phyloP scores from a whole-genome alignment of 2,113 vertebrate genomes.

The Sylvia atricapilla region DNA sequence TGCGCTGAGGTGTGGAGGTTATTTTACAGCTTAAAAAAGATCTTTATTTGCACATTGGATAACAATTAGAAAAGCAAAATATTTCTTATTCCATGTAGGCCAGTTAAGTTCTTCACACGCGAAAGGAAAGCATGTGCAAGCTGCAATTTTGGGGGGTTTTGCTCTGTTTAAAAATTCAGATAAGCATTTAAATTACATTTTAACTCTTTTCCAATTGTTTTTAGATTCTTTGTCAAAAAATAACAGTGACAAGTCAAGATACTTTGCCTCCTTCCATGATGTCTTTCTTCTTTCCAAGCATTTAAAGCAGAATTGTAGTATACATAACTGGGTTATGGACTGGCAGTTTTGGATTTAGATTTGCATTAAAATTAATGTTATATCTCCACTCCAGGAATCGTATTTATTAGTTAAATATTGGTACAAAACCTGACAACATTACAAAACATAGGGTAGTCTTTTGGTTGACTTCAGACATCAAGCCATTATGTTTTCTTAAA shows the following conservation, averaged over 20 bases:
- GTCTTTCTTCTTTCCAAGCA: not conserved
- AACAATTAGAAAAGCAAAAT: not conserved
- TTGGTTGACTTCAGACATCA: not conserved
- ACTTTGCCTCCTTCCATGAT: not conserved
- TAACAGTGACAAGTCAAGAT: not conserved
- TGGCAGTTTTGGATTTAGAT: not conserved
- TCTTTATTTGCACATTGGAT: not conserved
- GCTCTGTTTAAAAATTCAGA: not conserved
- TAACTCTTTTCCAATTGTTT: not conserved
- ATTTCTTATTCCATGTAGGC: not conserved
- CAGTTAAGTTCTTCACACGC: not conserved
- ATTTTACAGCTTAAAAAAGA: not conserved
- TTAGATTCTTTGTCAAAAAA: not conserved
- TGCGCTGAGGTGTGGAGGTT: not conserved
- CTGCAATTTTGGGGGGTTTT: not conserved
- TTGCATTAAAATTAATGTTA: not conserved
- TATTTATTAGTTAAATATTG: not conserved
- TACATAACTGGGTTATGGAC: not conserved
- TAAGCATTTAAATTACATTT: not conserved
- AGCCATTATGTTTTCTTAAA: not conserved
- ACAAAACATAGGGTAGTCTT: not conserved
- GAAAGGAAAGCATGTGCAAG: not conserved
- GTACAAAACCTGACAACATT: not conserved
- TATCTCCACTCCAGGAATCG: not conserved
- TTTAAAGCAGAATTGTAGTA: not conserved